phyloP scores from a whole-genome alignment of 2,113 vertebrate species.

The Fukomys damarensis region DNA sequence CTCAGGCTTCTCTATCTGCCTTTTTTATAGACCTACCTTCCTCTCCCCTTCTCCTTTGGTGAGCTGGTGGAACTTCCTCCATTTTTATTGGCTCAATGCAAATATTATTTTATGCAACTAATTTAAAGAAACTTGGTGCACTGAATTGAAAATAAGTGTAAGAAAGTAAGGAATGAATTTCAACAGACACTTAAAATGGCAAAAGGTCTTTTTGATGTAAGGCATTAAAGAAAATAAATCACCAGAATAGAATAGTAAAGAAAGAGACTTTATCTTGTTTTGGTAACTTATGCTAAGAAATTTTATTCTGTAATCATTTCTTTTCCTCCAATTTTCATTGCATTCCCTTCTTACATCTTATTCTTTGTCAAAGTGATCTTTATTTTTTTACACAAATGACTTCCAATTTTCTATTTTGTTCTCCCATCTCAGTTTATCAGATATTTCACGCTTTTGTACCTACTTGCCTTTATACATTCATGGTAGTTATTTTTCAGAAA shows the following conservation, averaged over 20 bases:
- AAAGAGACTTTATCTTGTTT: neutral
- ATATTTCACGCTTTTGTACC: constrained; percentile 11
- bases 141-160: constrained; percentile 47
- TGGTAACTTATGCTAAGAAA: neutral
- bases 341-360: neutral
- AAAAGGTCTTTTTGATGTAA: neutral
- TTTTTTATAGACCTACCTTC: neutral
- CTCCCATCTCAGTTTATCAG: constrained; percentile 28
- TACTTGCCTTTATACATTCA: constrained; percentile 28
- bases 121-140: constrained; percentile 34
- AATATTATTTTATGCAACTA: constrained; percentile 43
- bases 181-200: constrained; percentile 35
- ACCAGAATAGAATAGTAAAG: neutral
- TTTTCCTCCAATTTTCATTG: constrained; percentile 55
- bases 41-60: neutral
- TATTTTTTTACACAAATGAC: constrained; percentile 3
- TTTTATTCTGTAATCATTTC: constrained; percentile 17
- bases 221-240: constrained; percentile 1
- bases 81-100: constrained; percentile 35
- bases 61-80: neutral
- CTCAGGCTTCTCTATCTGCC: too few species aligned
- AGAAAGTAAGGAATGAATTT: constrained; percentile 18
- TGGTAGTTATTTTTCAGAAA: constrained; percentile 46
- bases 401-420: constrained; percentile 67
- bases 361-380: constrained; percentile 30